Evolutionary conservation across 64 coral and sea anemone species (phyloP).

Genomic region (Actinia equina): DNA sequence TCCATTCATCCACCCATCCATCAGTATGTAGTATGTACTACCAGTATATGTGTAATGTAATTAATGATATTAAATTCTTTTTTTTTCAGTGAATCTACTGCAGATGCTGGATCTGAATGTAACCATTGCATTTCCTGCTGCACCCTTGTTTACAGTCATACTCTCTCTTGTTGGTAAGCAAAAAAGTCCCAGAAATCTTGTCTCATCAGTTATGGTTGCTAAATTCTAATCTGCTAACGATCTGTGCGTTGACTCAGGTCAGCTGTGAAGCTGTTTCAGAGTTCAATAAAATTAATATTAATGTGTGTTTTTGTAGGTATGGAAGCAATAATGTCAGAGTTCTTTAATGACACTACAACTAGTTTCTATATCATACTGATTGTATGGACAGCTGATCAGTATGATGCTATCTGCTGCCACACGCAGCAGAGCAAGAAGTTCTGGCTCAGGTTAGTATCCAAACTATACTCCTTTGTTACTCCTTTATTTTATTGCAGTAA

Average conservation of each 20-base stretch:
- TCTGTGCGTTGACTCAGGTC: not conserved
- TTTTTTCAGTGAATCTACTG: slow-evolving; percentile 76
- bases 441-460: slow-evolving; percentile 76
- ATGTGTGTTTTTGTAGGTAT: slow-evolving; percentile 61
- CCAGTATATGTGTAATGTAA: too few species aligned
- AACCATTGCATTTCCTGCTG: slow-evolving; percentile 89
- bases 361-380: slow-evolving; percentile 99
- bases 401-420: slow-evolving; percentile 98
- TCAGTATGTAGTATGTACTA: too few species aligned
- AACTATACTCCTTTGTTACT: too few species aligned
- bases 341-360: slow-evolving; percentile 98
- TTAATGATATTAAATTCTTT: too few species aligned
- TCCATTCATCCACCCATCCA: too few species aligned
- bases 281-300: not conserved
- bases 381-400: slow-evolving; percentile 98
- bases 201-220: too few species aligned
- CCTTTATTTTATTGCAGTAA: too few species aligned
- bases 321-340: slow-evolving; percentile 99
- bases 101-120: slow-evolving; percentile 99
- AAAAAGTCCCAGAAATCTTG: not conserved
- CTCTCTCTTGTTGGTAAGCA: slow-evolving; percentile 96
- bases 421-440: slow-evolving; percentile 90
- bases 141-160: slow-evolving; percentile 93
- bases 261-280: not conserved
- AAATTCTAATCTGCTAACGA: not conserved